A percentile compares a stretch with the other conserved stretches of the same genome.
Conservation (phyloP, 1,140 invertebrate species). For the Phenacoccus solenopsis region DNA sequence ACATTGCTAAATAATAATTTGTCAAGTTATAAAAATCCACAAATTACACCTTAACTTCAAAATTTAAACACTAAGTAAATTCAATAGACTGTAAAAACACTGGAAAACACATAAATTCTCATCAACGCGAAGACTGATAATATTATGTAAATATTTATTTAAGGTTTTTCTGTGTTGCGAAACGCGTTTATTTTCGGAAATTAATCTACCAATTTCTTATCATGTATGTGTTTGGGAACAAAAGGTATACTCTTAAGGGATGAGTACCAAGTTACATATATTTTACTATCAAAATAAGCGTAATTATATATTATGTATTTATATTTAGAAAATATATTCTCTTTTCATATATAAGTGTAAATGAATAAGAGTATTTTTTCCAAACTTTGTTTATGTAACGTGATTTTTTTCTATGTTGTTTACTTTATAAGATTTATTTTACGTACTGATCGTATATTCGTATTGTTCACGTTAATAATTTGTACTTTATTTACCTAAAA, state of each 20-base stretch:
- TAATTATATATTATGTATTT: too few species aligned
- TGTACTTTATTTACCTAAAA: not conserved
- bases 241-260: not conserved
- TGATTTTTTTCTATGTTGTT: not conserved
- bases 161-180: not conserved
- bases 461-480: constrained; percentile 3
- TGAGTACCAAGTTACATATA: constrained; percentile 1
- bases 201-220: too few species aligned
- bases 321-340: not conserved
- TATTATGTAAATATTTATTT: not conserved
- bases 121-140: not conserved
- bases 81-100: too few species aligned
- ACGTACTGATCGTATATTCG: not conserved
- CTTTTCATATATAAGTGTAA: not conserved
- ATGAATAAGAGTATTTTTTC: not conserved
- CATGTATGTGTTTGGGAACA: too few species aligned
- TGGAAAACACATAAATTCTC: not conserved
- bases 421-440: not conserved
- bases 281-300: too few species aligned
- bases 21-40: too few species aligned
- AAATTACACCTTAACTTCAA: too few species aligned
- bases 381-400: not conserved
- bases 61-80: too few species aligned
- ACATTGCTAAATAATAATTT: too few species aligned
- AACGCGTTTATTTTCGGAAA: not conserved